Base-by-base conservation (phyloP, 92 coral and sea anemone genomes). In the Montipora capitata region DNA sequence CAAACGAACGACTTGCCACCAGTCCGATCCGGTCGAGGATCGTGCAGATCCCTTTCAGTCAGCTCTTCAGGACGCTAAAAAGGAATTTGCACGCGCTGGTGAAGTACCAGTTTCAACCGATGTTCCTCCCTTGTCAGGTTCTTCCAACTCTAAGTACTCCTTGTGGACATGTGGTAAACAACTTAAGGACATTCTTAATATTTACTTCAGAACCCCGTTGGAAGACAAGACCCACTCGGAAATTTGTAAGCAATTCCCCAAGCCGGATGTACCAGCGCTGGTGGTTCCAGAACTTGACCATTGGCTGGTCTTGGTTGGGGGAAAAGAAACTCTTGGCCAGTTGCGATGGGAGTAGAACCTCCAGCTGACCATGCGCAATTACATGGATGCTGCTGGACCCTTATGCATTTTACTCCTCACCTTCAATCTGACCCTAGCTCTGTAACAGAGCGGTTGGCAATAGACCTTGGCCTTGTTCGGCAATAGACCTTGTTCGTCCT, bases 41-140 rank as follows among this genome's bases (percentile, higher is more conserved):
- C 35, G 39, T 59, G 52, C 3, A 10, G 86, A 82, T 82, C 86
- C 86, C 49, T 82, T 82, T 82, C 78, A 69, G 58, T 38, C 86
- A 4, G 67, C 86, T 7, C 42, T 70, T 20, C 69, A 69, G 86
- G 86, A 78, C 68, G 69, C 86, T 18, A 82, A 82, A 82, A 48
- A 70, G 20, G 78, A 82, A 70, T 78, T 57, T 13, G 69, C 69
- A 35, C 86, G 69, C 78, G 63, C 70, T 41, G 69, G 69, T 14
- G 69, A 82, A 61, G 67, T 61, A 27, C 15, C 67, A 17, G 35
- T 61, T 20, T 20, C n/a, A 14, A 27, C 15, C n/a, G 35, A 61
- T 20, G 69, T 82, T 56, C 78, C 86, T 3, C 86, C 86, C 20
- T 61, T 78, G 49, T 74, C 63, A 35, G 78, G 86, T 49, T 82